Conservation (phyloP, 2,797 vertebrate species). For the Rachycentron canadum region DNA sequence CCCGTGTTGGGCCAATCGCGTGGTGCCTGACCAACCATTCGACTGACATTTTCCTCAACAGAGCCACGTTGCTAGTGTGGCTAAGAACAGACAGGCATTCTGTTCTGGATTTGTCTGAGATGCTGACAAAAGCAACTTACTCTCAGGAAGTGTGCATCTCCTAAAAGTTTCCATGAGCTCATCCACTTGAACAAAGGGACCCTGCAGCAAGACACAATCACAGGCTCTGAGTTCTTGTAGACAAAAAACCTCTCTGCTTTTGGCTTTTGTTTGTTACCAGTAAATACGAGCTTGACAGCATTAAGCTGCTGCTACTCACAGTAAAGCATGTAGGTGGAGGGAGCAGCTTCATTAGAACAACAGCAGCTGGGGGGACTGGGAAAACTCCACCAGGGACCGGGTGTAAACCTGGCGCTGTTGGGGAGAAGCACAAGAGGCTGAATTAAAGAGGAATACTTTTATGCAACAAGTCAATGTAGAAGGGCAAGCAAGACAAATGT, state of each 20-base stretch:
- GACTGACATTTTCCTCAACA: slow-evolving; percentile 8
- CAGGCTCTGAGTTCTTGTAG: slow-evolving; percentile 16
- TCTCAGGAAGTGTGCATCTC: slow-evolving; percentile 96
- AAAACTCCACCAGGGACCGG: slow-evolving; percentile 98
- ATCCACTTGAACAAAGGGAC: slow-evolving; percentile 99
- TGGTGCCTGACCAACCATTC: background rate
- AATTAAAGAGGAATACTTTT: slow-evolving; percentile 20
- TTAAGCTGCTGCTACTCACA: slow-evolving; percentile 82
- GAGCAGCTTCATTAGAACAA: slow-evolving; percentile 97
- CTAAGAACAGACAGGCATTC: slow-evolving; percentile 21
- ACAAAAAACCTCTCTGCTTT: background rate
- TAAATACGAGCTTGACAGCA: slow-evolving; percentile 16
- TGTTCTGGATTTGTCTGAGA: background rate
- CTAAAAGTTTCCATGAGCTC: slow-evolving; percentile 97
- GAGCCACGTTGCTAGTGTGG: background rate
- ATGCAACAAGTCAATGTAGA: background rate
- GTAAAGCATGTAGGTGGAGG: slow-evolving; percentile 96
- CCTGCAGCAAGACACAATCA: slow-evolving; percentile 82
- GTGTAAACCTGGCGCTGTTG: slow-evolving; percentile 95
- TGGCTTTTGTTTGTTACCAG: slow-evolving; percentile 5
- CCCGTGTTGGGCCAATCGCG: too few species aligned
- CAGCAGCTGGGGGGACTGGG: slow-evolving; percentile 96
- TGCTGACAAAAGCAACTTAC: slow-evolving; percentile 85
- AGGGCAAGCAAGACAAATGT: background rate
- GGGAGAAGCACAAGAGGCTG: slow-evolving; percentile 27